These are phyloP conservation scores for Neodiprion virginianus DNA, from an alignment of 1,140 invertebrate genomes.

Conservation along the genomic window DNA sequence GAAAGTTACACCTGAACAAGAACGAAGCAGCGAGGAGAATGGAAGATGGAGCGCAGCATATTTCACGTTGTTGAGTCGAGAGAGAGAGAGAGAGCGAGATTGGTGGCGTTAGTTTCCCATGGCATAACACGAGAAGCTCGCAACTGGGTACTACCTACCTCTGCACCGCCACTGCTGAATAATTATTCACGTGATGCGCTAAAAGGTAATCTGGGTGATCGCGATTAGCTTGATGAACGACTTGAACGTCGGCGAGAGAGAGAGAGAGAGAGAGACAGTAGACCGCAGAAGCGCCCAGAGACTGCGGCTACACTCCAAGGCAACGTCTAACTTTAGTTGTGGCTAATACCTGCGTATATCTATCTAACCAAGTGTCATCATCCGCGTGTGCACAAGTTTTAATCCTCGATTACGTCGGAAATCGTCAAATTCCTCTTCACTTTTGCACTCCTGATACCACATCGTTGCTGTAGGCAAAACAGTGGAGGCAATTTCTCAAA, in stretches of 20 bases:
- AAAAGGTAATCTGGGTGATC: conserved; percentile 5
- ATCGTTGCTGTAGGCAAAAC: no score
- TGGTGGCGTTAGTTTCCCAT: neutral
- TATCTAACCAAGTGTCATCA: neutral
- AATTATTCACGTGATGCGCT: conserved; percentile 5
- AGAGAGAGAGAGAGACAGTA: neutral
- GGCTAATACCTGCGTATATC: neutral
- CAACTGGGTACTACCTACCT: neutral
- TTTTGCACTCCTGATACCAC: no score
- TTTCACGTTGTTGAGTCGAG: neutral
- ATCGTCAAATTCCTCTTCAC: no score
- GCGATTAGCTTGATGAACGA: conserved; percentile 7
- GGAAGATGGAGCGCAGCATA: neutral
- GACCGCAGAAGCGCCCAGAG: neutral
- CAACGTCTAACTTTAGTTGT: conserved; percentile 5
- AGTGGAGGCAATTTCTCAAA: no score
- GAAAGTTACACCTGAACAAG: neutral
- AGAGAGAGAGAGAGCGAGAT: neutral
- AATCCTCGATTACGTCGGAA: no score
- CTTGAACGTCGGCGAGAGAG: neutral
- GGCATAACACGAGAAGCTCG: neutral
- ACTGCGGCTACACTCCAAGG: neutral
- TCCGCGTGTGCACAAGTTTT: neutral
- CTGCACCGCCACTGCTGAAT: neutral
- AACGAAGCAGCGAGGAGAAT: neutral